These are phyloP conservation scores for Drosophila nikananu DNA, from an alignment of 1,140 invertebrate species.

Conservation along the genomic window DNA sequence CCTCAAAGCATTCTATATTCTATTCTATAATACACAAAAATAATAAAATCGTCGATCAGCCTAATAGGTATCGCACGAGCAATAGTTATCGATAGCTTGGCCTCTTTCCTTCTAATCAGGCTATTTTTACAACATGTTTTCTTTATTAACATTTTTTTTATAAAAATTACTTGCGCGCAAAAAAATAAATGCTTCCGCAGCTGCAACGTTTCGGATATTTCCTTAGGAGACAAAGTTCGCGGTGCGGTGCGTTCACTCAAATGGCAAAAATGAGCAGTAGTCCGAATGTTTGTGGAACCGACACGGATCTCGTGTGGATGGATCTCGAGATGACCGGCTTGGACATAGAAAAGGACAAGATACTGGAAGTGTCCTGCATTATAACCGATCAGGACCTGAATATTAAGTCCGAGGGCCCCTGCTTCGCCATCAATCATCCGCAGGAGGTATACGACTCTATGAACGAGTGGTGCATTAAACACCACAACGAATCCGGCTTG, in stretches of 20 bases:
- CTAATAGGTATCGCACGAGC: no score
- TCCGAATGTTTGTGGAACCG: neutral
- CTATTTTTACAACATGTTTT: no score
- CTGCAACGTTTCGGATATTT: conserved; percentile 10
- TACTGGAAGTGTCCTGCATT: conserved; percentile 95
- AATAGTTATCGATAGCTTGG: no score
- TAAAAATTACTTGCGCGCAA: neutral
- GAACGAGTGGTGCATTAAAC: conserved; percentile 92
- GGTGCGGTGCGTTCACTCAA: neutral
- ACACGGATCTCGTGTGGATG: conserved; percentile 86
- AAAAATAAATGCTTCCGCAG: conserved; percentile 7
- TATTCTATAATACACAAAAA: no score
- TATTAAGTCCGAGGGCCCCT: conserved; percentile 91
- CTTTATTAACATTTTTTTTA: no score
- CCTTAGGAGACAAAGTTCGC: neutral
- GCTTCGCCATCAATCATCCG: conserved; percentile 93
- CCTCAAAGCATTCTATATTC: no score
- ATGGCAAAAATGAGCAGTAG: conserved; percentile 35
- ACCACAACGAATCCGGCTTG: conserved; percentile 92
- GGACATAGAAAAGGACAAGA: conserved; percentile 91
- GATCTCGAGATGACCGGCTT: conserved; percentile 92
- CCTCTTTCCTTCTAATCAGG: no score
- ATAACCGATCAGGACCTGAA: conserved; percentile 94
- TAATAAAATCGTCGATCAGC: no score
- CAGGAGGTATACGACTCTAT: conserved; percentile 91